phyloP scores from a whole-genome alignment of 2,888 invertebrate species.

The Dinocampus coccinellae region DNA sequence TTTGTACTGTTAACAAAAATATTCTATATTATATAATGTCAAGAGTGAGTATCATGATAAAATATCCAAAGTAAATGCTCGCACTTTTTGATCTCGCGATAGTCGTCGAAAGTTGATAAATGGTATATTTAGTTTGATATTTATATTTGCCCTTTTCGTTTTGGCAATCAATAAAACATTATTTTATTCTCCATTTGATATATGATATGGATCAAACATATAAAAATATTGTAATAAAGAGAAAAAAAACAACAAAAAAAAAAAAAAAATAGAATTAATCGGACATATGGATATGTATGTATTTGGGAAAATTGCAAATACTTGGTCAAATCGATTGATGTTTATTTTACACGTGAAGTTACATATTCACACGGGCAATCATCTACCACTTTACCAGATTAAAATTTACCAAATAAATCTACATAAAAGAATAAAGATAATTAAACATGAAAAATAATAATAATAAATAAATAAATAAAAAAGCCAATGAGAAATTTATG shows the following conservation, averaged over 20 bases:
- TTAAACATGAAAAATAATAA: too few relatives aligned
- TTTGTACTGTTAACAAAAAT: background rate
- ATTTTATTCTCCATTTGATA: background rate
- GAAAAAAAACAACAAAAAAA: background rate
- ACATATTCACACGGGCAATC: background rate
- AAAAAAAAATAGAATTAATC: background rate
- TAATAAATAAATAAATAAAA: too few relatives aligned
- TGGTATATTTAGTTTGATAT: background rate
- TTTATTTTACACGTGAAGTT: background rate
- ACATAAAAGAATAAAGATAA: background rate
- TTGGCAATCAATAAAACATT: slow-evolving; percentile 1
- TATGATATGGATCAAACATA: background rate
- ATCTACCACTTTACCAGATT: background rate
- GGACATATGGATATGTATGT: background rate
- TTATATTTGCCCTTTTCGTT: background rate
- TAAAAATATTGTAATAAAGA: background rate
- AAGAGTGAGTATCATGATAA: background rate
- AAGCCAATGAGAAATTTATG: too few relatives aligned
- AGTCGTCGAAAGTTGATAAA: background rate
- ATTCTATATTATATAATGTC: background rate
- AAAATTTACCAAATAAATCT: background rate
- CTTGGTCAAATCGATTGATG: background rate
- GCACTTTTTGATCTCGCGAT: background rate
- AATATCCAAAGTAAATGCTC: background rate
- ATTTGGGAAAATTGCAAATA: background rate